A percentile compares a stretch with the other conserved stretches of the same genome.
These are phyloP conservation scores for Nycticebus coucang DNA, from an alignment of 2,113 vertebrate genomes.

Conservation along the genomic window DNA sequence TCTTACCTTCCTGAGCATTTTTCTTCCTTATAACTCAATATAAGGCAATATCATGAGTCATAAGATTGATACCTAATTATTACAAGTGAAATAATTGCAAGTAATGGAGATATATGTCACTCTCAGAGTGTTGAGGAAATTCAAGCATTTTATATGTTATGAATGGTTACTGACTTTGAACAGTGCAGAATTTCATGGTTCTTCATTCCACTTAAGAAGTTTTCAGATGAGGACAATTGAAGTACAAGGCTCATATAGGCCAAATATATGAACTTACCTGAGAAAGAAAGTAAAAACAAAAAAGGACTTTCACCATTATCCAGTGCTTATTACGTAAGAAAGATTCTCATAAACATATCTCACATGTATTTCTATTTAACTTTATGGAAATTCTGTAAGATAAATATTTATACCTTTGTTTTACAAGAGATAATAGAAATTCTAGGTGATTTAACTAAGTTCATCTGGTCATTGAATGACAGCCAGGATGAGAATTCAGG, in stretches of 20 bases:
- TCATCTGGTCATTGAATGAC: not conserved
- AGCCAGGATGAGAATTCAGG: not conserved
- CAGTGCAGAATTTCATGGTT: not conserved
- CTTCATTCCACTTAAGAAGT: conserved; percentile 45
- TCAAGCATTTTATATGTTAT: conserved; percentile 48
- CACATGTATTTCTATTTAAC: not conserved
- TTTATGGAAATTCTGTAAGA: not conserved
- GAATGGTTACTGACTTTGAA: conserved; percentile 68
- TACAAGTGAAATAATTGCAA: conserved; percentile 78
- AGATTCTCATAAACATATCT: not conserved
- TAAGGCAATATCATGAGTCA: conserved; percentile 72
- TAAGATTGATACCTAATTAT: conserved; percentile 78
- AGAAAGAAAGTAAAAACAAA: not conserved
- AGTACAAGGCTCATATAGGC: not conserved
- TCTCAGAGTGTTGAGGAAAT: conserved; percentile 59
- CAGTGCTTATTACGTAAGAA: not conserved
- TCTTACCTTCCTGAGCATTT: conserved; percentile 63
- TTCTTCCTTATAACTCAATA: conserved; percentile 78
- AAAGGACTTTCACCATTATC: not conserved
- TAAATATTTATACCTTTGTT: not conserved
- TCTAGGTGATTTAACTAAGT: not conserved
- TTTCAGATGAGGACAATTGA: conserved; percentile 5
- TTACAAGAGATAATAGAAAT: not conserved
- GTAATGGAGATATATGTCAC: conserved; percentile 65
- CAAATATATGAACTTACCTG: conserved; percentile 3